Conservation (phyloP, 2,797 vertebrate species). For the Selene dorsalis region DNA sequence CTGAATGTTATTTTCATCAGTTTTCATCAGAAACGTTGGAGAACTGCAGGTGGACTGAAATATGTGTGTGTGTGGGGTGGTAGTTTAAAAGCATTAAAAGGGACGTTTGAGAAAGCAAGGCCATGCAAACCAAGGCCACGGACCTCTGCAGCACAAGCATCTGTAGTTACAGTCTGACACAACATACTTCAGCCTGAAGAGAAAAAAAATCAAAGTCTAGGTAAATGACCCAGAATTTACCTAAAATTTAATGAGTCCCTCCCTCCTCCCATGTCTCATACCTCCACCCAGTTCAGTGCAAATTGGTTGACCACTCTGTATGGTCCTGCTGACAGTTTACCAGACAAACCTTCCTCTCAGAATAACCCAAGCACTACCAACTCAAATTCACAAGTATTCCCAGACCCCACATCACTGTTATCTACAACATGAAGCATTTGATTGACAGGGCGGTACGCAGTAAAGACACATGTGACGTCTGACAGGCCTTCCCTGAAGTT, state of each 20-base stretch:
- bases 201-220: too few relatives aligned
- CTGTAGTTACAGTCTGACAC: not conserved
- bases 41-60: not conserved
- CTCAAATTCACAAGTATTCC: not conserved
- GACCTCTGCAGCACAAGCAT: not conserved
- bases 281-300: too few relatives aligned
- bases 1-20: not conserved
- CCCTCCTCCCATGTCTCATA: too few relatives aligned
- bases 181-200: not conserved
- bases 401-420: not conserved
- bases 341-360: not conserved
- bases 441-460: not conserved
- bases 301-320: too few relatives aligned
- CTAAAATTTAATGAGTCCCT: too few relatives aligned
- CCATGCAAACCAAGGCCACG: not conserved
- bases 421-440: not conserved
- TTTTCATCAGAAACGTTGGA: constrained; percentile 23
- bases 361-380: not conserved
- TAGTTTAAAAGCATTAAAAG: too few relatives aligned
- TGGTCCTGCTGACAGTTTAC: too few relatives aligned
- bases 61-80: not conserved
- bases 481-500: not conserved
- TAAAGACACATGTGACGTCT: not conserved
- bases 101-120: too few relatives aligned
- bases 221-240: too few relatives aligned